Conservation (phyloP, 2,797 vertebrate species). For the Chelonia mydas region DNA sequence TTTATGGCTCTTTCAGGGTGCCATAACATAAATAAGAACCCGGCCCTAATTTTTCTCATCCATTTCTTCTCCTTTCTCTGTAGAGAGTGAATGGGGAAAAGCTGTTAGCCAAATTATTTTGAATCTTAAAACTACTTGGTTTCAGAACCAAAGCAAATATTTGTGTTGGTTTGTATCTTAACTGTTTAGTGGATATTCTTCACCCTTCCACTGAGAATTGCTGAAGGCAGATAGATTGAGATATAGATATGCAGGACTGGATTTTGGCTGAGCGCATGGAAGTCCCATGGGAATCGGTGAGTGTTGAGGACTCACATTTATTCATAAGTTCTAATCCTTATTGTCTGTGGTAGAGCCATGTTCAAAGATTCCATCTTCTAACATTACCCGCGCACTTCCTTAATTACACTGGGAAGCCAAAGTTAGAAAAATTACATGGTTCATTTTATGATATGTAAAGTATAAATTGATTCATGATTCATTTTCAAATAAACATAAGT, state of each 20-base stretch:
- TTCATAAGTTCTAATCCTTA: not conserved
- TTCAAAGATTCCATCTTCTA: not conserved
- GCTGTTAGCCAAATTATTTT: not conserved
- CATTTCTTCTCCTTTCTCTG: not conserved
- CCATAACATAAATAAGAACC: not conserved
- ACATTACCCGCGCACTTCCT: not conserved
- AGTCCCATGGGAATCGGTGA: not conserved
- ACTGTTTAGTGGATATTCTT: not conserved
- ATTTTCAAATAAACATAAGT: not conserved
- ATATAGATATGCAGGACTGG: not conserved
- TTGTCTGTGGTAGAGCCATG: not conserved
- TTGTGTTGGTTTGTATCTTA: not conserved
- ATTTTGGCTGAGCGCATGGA: not conserved
- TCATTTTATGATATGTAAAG: not conserved
- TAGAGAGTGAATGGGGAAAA: not conserved
- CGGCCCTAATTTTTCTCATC: not conserved
- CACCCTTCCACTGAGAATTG: not conserved
- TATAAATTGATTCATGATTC: not conserved
- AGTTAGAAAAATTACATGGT: not conserved
- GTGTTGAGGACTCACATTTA: not conserved
- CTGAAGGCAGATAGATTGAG: not conserved
- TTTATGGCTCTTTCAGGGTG: not conserved
- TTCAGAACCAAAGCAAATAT: not conserved
- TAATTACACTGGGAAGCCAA: not conserved
- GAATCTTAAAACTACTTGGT: not conserved